A percentile compares a stretch with the other conserved stretches of the same genome.
phyloP scores from a whole-genome alignment of 2,113 vertebrate species.

The Antechinus flavipes region DNA sequence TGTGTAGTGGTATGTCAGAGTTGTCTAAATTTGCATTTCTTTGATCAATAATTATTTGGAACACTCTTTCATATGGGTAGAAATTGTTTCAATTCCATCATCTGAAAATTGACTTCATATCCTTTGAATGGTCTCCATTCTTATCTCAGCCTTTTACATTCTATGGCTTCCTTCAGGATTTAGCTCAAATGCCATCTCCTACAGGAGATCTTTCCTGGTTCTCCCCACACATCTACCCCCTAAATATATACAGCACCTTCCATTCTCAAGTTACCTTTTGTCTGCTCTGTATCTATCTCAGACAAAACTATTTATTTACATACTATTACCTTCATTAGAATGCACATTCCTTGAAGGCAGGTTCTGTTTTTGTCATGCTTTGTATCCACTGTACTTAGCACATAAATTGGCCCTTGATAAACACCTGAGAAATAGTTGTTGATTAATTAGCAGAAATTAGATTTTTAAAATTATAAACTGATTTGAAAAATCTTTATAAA shows the following conservation, averaged over 20 bases:
- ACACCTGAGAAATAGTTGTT: not conserved
- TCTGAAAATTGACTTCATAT: too few species aligned
- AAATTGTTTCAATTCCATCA: too few species aligned
- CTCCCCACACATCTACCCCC: too few species aligned
- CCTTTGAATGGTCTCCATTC: not conserved
- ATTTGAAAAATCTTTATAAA: constrained; percentile 51
- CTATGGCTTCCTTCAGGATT: not conserved
- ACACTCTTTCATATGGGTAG: too few species aligned
- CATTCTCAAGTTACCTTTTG: not conserved
- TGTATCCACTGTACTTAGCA: not conserved
- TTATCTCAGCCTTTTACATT: not conserved
- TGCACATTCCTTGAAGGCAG: not conserved
- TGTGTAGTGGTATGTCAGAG: too few species aligned
- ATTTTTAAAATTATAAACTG: constrained; percentile 55
- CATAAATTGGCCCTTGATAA: not conserved
- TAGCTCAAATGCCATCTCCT: not conserved
- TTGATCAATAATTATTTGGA: too few species aligned
- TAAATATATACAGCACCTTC: not conserved
- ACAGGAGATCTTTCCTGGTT: not conserved
- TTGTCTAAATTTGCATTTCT: too few species aligned
- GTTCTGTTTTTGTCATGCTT: not conserved
- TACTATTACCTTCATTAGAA: not conserved
- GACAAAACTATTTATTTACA: not conserved
- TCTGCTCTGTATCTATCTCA: not conserved
- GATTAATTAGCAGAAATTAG: constrained; percentile 59